phyloP scores from a whole-genome alignment of 2,888 invertebrate species.

The Eupithecia abbreviata region DNA sequence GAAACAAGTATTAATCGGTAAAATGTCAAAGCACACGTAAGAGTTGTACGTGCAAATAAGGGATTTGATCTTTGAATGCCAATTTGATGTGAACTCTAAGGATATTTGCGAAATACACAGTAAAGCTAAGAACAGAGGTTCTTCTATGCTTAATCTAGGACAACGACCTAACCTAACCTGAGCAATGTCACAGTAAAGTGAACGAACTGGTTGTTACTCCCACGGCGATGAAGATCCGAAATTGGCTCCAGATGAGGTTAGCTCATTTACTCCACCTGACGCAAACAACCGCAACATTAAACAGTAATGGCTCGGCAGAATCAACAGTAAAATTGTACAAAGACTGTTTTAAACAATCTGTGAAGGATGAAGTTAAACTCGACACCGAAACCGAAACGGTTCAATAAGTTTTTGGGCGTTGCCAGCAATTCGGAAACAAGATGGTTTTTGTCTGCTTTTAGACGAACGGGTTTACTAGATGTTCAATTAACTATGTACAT shows the following conservation, averaged over 20 bases:
- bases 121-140: not conserved
- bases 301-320: conserved; percentile 1
- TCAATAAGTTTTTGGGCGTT: not conserved
- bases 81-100: not conserved
- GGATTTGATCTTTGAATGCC: conserved; percentile 1
- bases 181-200: conserved; percentile 4
- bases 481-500: not conserved
- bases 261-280: conserved; percentile 46
- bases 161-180: conserved; percentile 8
- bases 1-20: not conserved
- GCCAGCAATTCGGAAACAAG: not conserved
- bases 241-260: conserved; percentile 19
- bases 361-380: not conserved
- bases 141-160: not conserved
- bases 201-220: conserved; percentile 10
- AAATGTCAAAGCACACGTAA: not conserved
- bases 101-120: not conserved
- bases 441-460: not conserved
- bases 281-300: conserved; percentile 41
- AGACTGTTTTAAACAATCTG: not conserved
- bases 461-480: not conserved
- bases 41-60: not conserved
- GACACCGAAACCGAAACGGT: not conserved
- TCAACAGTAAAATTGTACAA: not conserved
- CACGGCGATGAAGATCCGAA: conserved; percentile 5